Conservation (phyloP, 2,888 invertebrate species). For the Ichneumoninae sp. region DNA sequence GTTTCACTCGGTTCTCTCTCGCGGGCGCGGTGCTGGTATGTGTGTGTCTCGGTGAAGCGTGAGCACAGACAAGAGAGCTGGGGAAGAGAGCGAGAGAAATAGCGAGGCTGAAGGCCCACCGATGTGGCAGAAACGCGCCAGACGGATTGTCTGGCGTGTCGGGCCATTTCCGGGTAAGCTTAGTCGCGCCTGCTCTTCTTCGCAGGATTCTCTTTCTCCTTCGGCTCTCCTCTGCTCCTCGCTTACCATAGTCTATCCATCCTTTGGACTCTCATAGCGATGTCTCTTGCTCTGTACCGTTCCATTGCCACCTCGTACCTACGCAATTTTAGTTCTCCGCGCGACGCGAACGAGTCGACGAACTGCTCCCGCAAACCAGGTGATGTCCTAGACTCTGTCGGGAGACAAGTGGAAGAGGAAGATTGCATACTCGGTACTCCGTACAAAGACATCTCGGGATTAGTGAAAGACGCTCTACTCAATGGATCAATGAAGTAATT, state of each 20-base stretch:
- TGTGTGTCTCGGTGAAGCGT: slow-evolving; percentile 37
- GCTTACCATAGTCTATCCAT: slow-evolving; percentile 33
- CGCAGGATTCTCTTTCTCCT: slow-evolving; percentile 7
- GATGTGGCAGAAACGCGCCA: slow-evolving; percentile 60
- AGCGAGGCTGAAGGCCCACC: slow-evolving; percentile 26
- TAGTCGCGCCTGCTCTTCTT: slow-evolving; percentile 47
- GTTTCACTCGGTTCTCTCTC: slow-evolving; percentile 65
- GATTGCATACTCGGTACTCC: not conserved
- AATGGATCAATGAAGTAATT: too few species aligned
- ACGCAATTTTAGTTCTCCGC: slow-evolving; percentile 22
- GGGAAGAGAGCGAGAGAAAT: slow-evolving; percentile 27
- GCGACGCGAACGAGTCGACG: not conserved
- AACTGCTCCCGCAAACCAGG: not conserved
- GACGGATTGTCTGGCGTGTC: slow-evolving; percentile 73
- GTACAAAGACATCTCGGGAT: slow-evolving; percentile 18
- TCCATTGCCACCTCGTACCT: not conserved
- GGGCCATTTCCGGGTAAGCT: slow-evolving; percentile 68
- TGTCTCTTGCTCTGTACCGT: not conserved
- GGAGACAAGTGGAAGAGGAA: slow-evolving; percentile 5
- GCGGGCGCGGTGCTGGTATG: not conserved
- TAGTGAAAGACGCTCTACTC: not conserved
- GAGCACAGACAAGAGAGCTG: slow-evolving; percentile 40
- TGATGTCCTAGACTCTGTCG: not conserved
- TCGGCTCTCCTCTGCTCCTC: slow-evolving; percentile 29
- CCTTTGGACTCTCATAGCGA: slow-evolving; percentile 19